Conservation (phyloP, 2,113 vertebrate species). For the Calyptommatus sinebrachiatus region DNA sequence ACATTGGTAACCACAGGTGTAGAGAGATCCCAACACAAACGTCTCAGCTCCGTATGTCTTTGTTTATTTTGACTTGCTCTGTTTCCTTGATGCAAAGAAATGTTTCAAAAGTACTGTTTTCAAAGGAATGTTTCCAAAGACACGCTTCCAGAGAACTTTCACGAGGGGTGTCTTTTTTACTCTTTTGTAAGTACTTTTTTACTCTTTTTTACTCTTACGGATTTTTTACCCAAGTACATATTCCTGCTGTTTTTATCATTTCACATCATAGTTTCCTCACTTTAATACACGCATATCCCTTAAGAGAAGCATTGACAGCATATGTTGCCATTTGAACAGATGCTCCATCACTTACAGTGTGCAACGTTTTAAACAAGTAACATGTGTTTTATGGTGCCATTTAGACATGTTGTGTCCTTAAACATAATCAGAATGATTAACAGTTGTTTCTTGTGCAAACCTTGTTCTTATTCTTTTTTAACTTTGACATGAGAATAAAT, state of each 20-base stretch:
- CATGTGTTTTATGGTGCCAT: constrained; percentile 36
- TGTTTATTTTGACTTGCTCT: too few relatives aligned
- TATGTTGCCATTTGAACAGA: constrained; percentile 18
- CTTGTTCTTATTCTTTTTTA: constrained; percentile 21
- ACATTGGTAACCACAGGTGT: too few relatives aligned
- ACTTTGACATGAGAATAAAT: constrained; percentile 27
- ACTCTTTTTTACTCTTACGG: background rate
- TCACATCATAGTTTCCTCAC: background rate
- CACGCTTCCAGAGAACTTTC: background rate
- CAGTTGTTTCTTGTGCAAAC: constrained; percentile 12
- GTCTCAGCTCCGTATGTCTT: too few relatives aligned
- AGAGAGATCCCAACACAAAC: too few relatives aligned
- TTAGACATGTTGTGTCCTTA: constrained; percentile 28
- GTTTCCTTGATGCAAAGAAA: too few relatives aligned
- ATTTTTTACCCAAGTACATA: background rate
- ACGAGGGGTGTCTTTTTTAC: background rate
- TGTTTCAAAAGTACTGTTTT: too few relatives aligned
- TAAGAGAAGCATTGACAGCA: background rate
- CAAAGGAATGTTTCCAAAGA: too few relatives aligned
- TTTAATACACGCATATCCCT: constrained; percentile 9
- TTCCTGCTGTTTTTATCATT: background rate
- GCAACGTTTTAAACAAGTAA: constrained; percentile 33
- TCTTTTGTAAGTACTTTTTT: too few relatives aligned
- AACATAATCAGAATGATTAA: constrained; percentile 40
- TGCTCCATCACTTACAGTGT: constrained; percentile 17